Conservation (phyloP, 2,797 vertebrate genomes). For the Xenopus petersii region DNA sequence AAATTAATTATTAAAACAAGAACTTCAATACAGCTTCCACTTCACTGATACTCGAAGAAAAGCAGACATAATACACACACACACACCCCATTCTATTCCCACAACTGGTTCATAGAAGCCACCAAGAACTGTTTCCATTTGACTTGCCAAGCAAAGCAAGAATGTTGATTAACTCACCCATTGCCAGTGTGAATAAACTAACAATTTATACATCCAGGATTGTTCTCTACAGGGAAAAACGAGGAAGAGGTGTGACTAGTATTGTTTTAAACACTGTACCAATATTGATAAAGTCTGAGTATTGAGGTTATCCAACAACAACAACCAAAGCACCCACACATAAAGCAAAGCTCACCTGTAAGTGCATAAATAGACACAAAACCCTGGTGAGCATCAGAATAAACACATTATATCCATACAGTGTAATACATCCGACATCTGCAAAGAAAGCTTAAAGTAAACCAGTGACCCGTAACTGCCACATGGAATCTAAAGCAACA, state of each 20-base stretch:
- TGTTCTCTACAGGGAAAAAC: neutral
- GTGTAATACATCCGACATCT: too few relatives aligned
- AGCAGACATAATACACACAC: conserved; percentile 33
- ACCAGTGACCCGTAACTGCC: too few relatives aligned
- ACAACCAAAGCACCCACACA: too few relatives aligned
- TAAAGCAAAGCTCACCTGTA: too few relatives aligned
- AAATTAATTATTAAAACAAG: conserved; percentile 47
- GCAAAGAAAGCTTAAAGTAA: too few relatives aligned
- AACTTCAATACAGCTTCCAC: conserved; percentile 11
- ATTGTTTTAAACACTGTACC: conserved; percentile 3
- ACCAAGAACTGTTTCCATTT: conserved; percentile 37
- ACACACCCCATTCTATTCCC: conserved; percentile 16
- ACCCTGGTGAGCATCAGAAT: too few relatives aligned
- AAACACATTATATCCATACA: too few relatives aligned
- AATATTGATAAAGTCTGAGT: too few relatives aligned
- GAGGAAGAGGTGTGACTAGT: conserved; percentile 16
- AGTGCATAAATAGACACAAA: too few relatives aligned
- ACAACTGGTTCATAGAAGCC: conserved; percentile 29
- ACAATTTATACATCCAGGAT: conserved; percentile 1
- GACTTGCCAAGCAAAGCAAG: conserved; percentile 40
- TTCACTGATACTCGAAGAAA: conserved; percentile 21
- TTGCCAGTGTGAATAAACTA: neutral
- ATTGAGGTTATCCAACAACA: too few relatives aligned
- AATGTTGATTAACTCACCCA: conserved; percentile 32
- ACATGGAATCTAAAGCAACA: too few relatives aligned